Conservation (phyloP, 2,113 vertebrate genomes). For the Phylloscopus whistleri region DNA sequence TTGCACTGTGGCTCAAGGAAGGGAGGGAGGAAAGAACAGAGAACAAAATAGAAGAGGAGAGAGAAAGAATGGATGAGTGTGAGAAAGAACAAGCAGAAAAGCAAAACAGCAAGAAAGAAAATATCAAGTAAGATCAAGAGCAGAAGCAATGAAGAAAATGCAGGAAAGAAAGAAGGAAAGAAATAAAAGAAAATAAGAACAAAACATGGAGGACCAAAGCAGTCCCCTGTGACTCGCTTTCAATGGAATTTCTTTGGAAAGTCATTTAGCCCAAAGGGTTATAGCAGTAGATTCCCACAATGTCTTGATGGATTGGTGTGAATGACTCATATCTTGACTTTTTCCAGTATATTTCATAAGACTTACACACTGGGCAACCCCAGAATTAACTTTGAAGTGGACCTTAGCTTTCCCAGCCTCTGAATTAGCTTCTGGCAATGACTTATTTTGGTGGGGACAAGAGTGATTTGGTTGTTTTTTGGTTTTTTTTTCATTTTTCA, state of each 20-base stretch:
- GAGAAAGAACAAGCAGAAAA: background rate
- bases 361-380: background rate
- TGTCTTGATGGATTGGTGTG: background rate
- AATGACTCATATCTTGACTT: background rate
- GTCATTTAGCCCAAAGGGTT: background rate
- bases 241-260: constrained; percentile 1
- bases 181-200: background rate
- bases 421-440: background rate
- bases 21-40: background rate
- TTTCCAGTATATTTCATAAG: background rate
- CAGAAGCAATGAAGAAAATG: background rate
- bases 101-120: background rate
- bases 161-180: background rate
- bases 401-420: background rate
- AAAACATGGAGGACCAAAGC: background rate
- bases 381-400: background rate
- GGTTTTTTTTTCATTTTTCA: background rate
- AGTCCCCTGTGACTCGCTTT: background rate
- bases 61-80: background rate
- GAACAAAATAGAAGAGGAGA: background rate
- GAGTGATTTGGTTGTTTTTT: background rate
- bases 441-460: background rate
- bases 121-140: background rate
- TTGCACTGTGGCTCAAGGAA: background rate
- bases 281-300: background rate